Evolutionary conservation across 1,140 invertebrate species (phyloP), one percentile per base, ranked within the genome.

Genomic region (Euborellia annulipes): DNA sequence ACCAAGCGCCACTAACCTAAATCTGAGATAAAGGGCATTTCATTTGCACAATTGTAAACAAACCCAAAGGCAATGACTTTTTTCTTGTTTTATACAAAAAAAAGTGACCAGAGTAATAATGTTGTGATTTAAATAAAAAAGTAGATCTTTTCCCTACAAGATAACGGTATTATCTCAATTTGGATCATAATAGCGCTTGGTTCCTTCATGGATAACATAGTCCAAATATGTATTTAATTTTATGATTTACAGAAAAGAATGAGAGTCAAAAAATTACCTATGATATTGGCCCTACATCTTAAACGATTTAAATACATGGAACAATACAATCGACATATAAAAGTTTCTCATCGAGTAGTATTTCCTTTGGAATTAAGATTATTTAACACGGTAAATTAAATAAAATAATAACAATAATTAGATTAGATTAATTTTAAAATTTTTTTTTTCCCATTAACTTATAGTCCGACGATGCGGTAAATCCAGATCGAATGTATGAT

Each of bases 221-320:
- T n/a, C n/a, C n/a, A n/a, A n/a, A n/a, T n/a, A n/a, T n/a, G n/a
- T n/a, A n/a, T n/a, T n/a, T n/a, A n/a, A n/a, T n/a, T n/a, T n/a
- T n/a, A n/a, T n/a, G n/a, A n/a, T n/a, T n/a, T 68, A 20, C 75
- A 90, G 75, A 91, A 92, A 68, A 72, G 93, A 49, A 98, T 98
- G 90, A 69, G 94, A 48, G 88, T 99, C 1, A 98, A 98, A 68
- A 97, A 97, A 66, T 67, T 97, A 52, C 96, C 96, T 6, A 88
- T 93, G 70, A 95, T 98, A 52, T 68, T 99, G 49, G 95, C 96
- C 11, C 69, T 99, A 45, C 95, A 99, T 72, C 70, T 99, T 49
- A 99, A 99, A 68, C 69, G 94, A 53, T 99, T 99, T 63, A 99
- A 99, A 67, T 98, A 97, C 60, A 90, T 98, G 73, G 96, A 98